Conservation (phyloP, 2,888 invertebrate genomes). For the Anticlea derivata region DNA sequence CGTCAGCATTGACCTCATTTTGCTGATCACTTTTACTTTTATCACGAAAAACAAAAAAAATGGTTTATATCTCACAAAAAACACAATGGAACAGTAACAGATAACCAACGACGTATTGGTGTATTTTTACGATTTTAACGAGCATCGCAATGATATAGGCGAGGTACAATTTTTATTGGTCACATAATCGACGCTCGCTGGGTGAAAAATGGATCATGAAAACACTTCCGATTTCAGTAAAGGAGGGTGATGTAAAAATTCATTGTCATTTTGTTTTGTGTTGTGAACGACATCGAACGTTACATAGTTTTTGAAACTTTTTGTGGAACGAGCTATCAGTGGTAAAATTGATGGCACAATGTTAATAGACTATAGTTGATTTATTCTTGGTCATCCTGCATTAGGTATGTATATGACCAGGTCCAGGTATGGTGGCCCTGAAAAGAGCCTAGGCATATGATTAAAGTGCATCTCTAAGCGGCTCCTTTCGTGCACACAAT, state of each 20-base stretch:
- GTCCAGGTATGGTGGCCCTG: too few species aligned
- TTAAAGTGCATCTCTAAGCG: too few species aligned
- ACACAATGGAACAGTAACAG: conserved; percentile 36
- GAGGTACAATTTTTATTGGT: conserved; percentile 35
- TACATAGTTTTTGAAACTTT: background rate
- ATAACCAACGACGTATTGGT: conserved; percentile 17
- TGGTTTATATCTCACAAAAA: conserved; percentile 35
- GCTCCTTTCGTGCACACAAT: too few species aligned
- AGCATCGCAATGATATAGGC: conserved; percentile 37
- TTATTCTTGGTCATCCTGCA: too few species aligned
- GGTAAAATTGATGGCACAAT: too few species aligned
- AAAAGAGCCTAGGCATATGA: too few species aligned
- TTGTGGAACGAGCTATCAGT: too few species aligned
- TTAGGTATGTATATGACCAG: too few species aligned
- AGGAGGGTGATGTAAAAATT: conserved; percentile 14
- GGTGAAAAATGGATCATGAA: conserved; percentile 22
- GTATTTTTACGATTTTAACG: conserved; percentile 41
- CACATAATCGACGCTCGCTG: conserved; percentile 25
- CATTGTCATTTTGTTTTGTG: conserved; percentile 8
- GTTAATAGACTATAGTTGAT: too few species aligned
- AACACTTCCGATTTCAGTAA: conserved; percentile 19
- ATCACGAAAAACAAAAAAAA: conserved; percentile 22
- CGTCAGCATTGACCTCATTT: background rate
- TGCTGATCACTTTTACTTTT: conserved; percentile 14
- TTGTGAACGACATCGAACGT: background rate